A percentile compares a stretch with the other conserved stretches of the same genome.
These are phyloP conservation scores for Acanthiza pusilla DNA, from an alignment of 2,797 vertebrate genomes.

Conservation along the genomic window DNA sequence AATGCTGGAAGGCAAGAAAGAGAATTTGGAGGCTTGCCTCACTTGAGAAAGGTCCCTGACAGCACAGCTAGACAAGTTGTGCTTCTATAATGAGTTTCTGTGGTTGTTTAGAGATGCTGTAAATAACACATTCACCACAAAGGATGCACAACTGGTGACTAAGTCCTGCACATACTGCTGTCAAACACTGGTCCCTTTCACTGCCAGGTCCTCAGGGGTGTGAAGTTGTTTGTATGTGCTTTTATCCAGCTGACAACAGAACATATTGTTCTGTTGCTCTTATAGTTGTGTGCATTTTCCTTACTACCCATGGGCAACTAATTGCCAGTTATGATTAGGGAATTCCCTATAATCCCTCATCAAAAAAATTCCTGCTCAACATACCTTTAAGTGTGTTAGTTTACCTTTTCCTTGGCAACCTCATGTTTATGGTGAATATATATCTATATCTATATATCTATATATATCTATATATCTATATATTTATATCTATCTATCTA, in stretches of 20 bases:
- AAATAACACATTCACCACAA: slow-evolving; percentile 1
- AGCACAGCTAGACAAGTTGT: slow-evolving; percentile 17
- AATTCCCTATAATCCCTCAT: neutral
- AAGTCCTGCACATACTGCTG: neutral
- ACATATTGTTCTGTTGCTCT: neutral
- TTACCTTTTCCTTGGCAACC: neutral
- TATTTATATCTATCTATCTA: too few species aligned
- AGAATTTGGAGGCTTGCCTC: slow-evolving; percentile 9
- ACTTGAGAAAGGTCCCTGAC: neutral
- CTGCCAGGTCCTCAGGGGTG: neutral
- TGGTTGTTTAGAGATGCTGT: neutral
- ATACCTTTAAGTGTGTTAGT: neutral
- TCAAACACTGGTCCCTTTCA: neutral
- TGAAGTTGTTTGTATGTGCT: neutral
- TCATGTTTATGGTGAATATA: neutral
- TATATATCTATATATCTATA: neutral
- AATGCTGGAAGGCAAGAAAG: neutral
- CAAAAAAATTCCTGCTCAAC: neutral
- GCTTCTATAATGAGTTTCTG: neutral
- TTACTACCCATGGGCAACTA: neutral
- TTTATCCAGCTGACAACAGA: neutral
- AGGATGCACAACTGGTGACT: neutral
- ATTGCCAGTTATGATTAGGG: neutral
- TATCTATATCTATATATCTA: neutral
- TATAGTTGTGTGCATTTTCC: neutral